Percentiles rank a stretch among this genome's conserved stretches.
These are phyloP conservation scores for Tiliqua scincoides DNA, from an alignment of 2,113 vertebrate genomes.

Conservation along the genomic window DNA sequence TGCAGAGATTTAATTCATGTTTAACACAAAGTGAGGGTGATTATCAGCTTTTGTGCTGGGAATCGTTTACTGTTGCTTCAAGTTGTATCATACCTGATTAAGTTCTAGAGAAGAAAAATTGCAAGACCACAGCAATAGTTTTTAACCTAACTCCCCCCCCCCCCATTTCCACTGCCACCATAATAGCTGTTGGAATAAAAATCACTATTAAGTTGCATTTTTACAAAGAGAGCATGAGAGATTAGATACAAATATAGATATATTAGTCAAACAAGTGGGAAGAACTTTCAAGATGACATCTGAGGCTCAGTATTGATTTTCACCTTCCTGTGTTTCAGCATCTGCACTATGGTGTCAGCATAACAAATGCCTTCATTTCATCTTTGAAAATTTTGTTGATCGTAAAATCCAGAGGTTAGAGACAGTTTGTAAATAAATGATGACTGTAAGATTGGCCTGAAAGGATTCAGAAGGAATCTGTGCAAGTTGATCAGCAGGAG, in stretches of 20 bases:
- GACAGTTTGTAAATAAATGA: constrained; percentile 55
- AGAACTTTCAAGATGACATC: constrained; percentile 30
- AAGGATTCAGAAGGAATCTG: neutral
- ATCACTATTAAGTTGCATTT: neutral
- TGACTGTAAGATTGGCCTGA: constrained; percentile 37
- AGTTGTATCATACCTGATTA: constrained; percentile 57
- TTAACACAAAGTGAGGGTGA: constrained; percentile 1
- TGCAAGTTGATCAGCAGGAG: neutral
- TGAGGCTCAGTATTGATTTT: constrained; percentile 58
- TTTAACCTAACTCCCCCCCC: constrained; percentile 10
- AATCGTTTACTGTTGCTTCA: constrained; percentile 55
- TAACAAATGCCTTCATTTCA: constrained; percentile 56
- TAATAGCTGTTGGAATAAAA: constrained; percentile 42
- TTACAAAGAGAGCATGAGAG: neutral
- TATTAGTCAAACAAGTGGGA: constrained; percentile 22
- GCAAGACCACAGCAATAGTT: constrained; percentile 51
- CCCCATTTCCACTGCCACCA: constrained; percentile 39
- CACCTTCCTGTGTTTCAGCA: constrained; percentile 41
- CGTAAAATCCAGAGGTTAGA: constrained; percentile 44
- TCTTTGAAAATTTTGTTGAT: constrained; percentile 54
- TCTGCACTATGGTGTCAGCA: constrained; percentile 44
- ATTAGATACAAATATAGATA: neutral
- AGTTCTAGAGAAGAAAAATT: constrained; percentile 47
- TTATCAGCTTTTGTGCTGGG: constrained; percentile 38
- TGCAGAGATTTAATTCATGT: neutral